Evolutionary conservation across 2,888 invertebrate species (phyloP), one percentile per base, ranked within the genome.

Genomic region (Hirtodrosophila duncani): DNA sequence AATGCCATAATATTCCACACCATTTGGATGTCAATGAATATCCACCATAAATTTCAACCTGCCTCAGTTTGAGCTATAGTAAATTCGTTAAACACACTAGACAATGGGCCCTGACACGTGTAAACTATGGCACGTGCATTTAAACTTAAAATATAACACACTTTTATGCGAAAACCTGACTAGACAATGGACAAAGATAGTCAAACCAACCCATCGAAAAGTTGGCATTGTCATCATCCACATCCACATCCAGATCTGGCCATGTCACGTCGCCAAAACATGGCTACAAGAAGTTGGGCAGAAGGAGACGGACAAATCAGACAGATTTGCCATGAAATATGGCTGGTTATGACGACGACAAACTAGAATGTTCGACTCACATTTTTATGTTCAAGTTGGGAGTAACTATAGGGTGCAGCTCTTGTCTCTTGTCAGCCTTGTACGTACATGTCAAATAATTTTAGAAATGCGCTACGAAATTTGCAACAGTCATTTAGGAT

Each of bases 81-180:
- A 71, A 65, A 72, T 57, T 61, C 79, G 49, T n/a, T n/a, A n/a
- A n/a, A n/a, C 46, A 53, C 77, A 75, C 65, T 81, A 81, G 81
- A 79, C 75, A 71, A n/a, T 71, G 80, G 56, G 59, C 65, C 63
- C 57, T 61, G 81, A 79, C 81, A 81, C 80, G 68, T 81, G 81
- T 75, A 75, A 75, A 61, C 58, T 46, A 38, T 27, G 52, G 44
- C 51, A 67, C 56, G 43, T 43, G 43, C 36, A 38, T 24, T 27
- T 17, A 29, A 26, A 48, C 46, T 46, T 42, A 21, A 8, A 7
- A n/a, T 10, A 33, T 37, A 38, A 4, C 17, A 23, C 23, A 18
- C 9, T n/a, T 31, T 18, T 16, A 29, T 21, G 24, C 13, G 46
- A 44, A 44, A 60, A 30, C 13, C 37, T 21, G 55, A 56, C 77